Evolutionary conservation across 2,113 vertebrate genomes (phyloP).

Genomic region (Sinocyclocheilus rhinocerous): DNA sequence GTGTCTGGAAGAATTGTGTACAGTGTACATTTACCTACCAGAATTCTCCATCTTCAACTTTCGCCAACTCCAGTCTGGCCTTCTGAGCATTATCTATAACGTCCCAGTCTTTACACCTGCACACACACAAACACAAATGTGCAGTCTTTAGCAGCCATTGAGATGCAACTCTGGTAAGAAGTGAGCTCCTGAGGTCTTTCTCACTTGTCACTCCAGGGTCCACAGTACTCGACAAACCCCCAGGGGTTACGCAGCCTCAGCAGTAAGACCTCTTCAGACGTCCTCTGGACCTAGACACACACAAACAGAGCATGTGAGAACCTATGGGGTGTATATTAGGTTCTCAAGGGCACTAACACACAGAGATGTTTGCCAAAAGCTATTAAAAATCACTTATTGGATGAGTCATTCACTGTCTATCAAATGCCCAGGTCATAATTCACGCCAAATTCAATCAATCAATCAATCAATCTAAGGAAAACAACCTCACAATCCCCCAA

Average conservation of each 20-base stretch:
- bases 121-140: slow-evolving; percentile 34
- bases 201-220: slow-evolving; percentile 83
- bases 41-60: slow-evolving; percentile 80
- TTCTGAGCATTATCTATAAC: slow-evolving; percentile 68
- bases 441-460: background rate
- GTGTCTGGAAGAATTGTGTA: background rate
- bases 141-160: background rate
- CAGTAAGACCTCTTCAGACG: slow-evolving; percentile 64
- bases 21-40: slow-evolving; percentile 66
- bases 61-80: slow-evolving; percentile 69
- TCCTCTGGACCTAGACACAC: slow-evolving; percentile 66
- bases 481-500: background rate
- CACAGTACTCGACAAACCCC: slow-evolving; percentile 79
- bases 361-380: background rate
- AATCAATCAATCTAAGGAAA: background rate
- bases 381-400: background rate
- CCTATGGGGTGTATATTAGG: too few species aligned
- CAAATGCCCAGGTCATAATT: background rate
- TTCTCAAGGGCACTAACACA: background rate
- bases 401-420: background rate
- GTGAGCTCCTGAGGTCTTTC: slow-evolving; percentile 31
- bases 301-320: background rate
- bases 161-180: background rate
- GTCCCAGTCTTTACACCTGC: slow-evolving; percentile 75
- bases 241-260: slow-evolving; percentile 80